A percentile compares a stretch with the other conserved stretches of the same genome.
These are phyloP conservation scores for Drosophila nasuta DNA, from an alignment of 1,140 invertebrate genomes.

Conservation along the genomic window DNA sequence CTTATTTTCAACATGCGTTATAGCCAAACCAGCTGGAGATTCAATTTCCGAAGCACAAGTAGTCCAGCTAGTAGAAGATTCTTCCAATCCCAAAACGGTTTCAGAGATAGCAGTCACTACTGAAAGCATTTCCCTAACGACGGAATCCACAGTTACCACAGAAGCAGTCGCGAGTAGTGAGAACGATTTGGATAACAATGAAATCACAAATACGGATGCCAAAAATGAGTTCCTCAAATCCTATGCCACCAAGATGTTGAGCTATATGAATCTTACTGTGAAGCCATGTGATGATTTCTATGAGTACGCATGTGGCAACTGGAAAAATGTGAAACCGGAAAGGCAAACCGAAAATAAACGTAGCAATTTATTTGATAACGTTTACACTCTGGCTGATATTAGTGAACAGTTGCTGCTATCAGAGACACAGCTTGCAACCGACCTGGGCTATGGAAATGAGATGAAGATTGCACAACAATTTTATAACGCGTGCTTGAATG, in stretches of 20 bases:
- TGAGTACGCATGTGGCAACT: conserved; percentile 88
- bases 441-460: conserved; percentile 58
- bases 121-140: not conserved
- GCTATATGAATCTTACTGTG: conserved; percentile 86
- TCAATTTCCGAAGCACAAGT: no score
- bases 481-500: conserved; percentile 65
- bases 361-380: conserved; percentile 70
- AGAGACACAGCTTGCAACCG: conserved; percentile 34
- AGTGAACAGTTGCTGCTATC: conserved; percentile 50
- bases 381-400: conserved; percentile 56
- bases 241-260: conserved; percentile 76
- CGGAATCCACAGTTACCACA: not conserved
- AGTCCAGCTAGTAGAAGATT: no score
- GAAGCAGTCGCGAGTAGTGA: not conserved
- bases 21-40: conserved; percentile 39
- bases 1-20: conserved; percentile 5
- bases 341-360: conserved; percentile 51
- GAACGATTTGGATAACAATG: conserved; percentile 1
- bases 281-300: conserved; percentile 92
- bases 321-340: conserved; percentile 71
- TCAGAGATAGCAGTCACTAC: not conserved
- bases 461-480: conserved; percentile 67
- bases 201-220: conserved; percentile 45
- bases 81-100: not conserved
- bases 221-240: conserved; percentile 80